Base-by-base conservation (phyloP, 1,140 invertebrate genomes). In the Pseudomyrmex flavicornis region DNA sequence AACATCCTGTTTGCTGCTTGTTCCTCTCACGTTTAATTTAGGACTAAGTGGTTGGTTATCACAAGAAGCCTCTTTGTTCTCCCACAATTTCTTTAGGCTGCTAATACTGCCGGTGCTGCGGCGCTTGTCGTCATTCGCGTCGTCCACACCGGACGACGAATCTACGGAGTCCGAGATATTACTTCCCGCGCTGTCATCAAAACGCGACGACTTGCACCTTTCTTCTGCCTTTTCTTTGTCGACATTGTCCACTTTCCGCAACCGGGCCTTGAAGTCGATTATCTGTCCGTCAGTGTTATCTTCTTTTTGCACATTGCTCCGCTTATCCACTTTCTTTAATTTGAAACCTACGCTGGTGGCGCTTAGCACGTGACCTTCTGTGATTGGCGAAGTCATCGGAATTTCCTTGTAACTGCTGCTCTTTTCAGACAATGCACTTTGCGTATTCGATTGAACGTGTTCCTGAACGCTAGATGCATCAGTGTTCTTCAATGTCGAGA, bases 41-140 rank as follows among this genome's bases (percentile, higher is more conserved):
- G 96, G 97, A 92, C 96, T 97, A 1, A 96, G 91, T 52, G 96
- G 95, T 66, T 95, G 94, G 89, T 93, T 92, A 50, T 92, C 93
- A 69, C 87, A 91, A 70, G 91, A 90, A 2, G 94, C 93, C 90
- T 96, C 96, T 91, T 96, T 97, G 58, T 96, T 96, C 94, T 98
- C 98, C 98, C 98, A 99, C 35, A 99, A 94, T 93, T 98, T 98
- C 91, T 98, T 98, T 85, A 99, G 95, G 92, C 97, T 98, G 92
- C 96, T 98, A 91, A 99, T 98, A 94, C 98, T 98, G 69, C 98
- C 98, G 50, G 98, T 98, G 92, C 98, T 98, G 68, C 97, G 96
- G n/a, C 98, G 95, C 92, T 98, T 98, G 90, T 98, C 97, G 77
- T 98, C 97, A 2, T 94, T 95, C 79, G 97, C 96, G n/a, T 97